Base-by-base conservation (phyloP, 2,113 vertebrate species). In the Formicarius rufipectus region DNA sequence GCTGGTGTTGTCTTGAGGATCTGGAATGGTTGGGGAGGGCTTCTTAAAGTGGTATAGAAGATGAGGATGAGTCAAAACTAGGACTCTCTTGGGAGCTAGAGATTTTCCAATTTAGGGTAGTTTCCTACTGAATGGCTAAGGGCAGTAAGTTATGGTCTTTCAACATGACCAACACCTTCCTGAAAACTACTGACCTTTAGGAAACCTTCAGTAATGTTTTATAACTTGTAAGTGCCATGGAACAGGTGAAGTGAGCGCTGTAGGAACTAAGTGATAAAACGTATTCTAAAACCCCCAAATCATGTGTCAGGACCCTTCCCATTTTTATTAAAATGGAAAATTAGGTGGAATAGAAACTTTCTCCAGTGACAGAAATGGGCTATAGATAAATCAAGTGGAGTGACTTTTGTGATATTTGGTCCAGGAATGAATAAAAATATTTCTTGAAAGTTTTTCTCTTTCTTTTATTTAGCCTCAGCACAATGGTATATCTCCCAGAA, bases 401-500 rank as follows among this genome's bases (percentile, higher is more conserved):
- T 64, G 37, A 47, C 31, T 89, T 47, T 84, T 14, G 35, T 63
- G 42, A 16, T 78, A 68, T 45, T 90, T 95, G 14, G 4, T 90
- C 31, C 7, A 23, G n/a, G 44, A 72, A 64, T 59, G 9, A 74
- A 83, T 31, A 78, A 85, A 90, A 91, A 44, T 56, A 2, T 6
- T 49, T 59, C 33, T 84, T 44, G 14, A 86, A 95, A 91, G 64
- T 3, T 0, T 86, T 94, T 93, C 17, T 92, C 25, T 95, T 75
- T 83, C 21, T 84, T 90, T 92, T 64, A 22, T 93, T 86, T 97
- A 99, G 99, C 98, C 98, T 96, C 99, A 98, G 60, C 98, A 98
- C 96, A 99, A 98, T 53, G 99, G 99, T 52, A 97, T 99, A 97
- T 99, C 98, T 79, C 98, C 99, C 19, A 98, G 97, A 72, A 99